A percentile compares a stretch with the other conserved stretches of the same genome.
Conservation (phyloP, 2,113 vertebrate species). For the Aix galericulata region DNA sequence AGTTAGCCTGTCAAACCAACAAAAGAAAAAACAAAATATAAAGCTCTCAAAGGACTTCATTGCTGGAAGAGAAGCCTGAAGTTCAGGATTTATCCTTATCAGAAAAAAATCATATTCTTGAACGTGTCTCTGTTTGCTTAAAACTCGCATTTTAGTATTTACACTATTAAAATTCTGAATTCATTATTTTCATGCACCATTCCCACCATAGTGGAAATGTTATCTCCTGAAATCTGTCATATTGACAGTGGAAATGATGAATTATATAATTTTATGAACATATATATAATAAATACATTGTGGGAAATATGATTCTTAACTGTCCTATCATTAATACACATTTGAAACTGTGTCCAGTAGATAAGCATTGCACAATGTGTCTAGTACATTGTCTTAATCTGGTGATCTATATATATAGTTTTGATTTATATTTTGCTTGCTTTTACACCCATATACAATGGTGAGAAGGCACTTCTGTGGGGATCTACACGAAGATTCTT, state of each 20-base stretch:
- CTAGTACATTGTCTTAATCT: neutral
- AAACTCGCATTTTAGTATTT: neutral
- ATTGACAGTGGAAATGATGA: neutral
- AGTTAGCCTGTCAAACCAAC: neutral
- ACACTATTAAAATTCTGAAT: neutral
- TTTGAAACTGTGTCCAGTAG: neutral
- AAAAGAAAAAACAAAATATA: neutral
- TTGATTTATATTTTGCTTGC: neutral
- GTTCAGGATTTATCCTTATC: neutral
- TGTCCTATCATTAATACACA: neutral
- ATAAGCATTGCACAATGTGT: neutral
- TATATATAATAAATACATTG: neutral
- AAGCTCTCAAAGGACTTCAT: neutral
- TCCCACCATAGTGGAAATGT: neutral
- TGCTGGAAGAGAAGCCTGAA: neutral
- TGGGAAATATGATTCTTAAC: neutral
- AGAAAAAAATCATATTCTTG: neutral
- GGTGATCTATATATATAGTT: neutral
- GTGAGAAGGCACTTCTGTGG: neutral
- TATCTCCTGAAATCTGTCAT: neutral
- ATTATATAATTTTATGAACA: neutral
- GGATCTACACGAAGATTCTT: neutral
- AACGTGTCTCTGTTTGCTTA: neutral
- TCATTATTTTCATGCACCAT: neutral
- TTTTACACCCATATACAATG: neutral